A percentile compares a stretch with the other conserved stretches of the same genome.
These are phyloP conservation scores for Acomys russatus DNA, from an alignment of 2,797 vertebrate species.

Conservation along the genomic window DNA sequence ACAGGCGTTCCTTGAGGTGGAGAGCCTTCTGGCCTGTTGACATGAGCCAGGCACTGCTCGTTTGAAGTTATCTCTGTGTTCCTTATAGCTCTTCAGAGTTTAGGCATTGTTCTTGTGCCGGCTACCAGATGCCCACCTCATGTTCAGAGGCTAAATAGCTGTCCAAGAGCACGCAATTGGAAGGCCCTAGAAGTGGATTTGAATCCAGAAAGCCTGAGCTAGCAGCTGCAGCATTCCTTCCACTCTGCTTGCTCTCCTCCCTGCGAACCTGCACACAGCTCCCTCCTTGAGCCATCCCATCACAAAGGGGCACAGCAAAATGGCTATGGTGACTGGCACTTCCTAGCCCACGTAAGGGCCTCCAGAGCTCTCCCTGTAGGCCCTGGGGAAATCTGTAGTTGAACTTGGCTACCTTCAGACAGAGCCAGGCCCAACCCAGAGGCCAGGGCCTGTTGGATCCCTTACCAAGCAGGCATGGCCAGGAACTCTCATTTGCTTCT, in stretches of 20 bases:
- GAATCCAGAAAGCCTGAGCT: background rate
- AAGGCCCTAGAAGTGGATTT: background rate
- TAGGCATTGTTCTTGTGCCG: background rate
- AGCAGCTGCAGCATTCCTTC: background rate
- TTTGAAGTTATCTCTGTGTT: background rate
- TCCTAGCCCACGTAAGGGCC: background rate
- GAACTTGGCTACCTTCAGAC: background rate
- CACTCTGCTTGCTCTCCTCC: background rate
- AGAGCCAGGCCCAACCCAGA: background rate
- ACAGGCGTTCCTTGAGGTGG: background rate
- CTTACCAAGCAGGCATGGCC: background rate
- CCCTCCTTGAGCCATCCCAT: background rate
- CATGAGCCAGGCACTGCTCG: background rate
- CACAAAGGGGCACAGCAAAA: background rate
- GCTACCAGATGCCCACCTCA: background rate
- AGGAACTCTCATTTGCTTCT: background rate
- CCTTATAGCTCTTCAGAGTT: background rate
- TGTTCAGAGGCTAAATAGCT: conserved; percentile 12
- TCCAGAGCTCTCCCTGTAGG: background rate
- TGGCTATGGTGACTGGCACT: background rate
- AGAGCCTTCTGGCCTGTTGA: background rate
- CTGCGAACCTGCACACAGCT: background rate
- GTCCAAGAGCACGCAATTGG: background rate
- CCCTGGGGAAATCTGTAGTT: background rate
- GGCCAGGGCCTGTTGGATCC: background rate